Base-by-base conservation (phyloP, 2,888 invertebrate genomes). In the Eupithecia subfuscata region DNA sequence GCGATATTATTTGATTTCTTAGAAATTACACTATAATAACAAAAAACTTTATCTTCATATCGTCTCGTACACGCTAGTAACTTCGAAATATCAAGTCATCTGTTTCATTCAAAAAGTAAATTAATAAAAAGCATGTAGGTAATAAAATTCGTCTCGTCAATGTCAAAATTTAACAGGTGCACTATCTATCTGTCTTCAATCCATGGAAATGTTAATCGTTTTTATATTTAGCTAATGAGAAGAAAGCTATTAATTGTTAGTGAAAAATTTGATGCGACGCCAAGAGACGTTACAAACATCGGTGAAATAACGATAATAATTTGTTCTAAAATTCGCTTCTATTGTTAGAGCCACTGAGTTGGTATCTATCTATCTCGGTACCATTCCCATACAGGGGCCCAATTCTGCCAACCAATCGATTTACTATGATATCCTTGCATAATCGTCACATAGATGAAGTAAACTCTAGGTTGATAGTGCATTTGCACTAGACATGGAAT, bases 241-340 rank as follows among this genome's bases (percentile, higher is more conserved):
- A 74, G 70, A 67, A 75, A 70, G 34, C 75, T 45, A 77, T 79
- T 75, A 77, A 76, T 78, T 77, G 75, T 73, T 70, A 45, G 75
- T 78, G 65, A 77, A 78, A 81, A 79, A 73, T 71, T 83, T 83
- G 83, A 78, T 78, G 70, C 75, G 40, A 64, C 73, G 83, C 83
- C 83, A 83, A 82, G 73, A 77, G 72, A 72, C 75, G 76, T 80
- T 74, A 75, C 77, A 78, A 78, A 78, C 79, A 78, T 75, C 73
- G 77, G 65, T 52, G 75, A 75, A 75, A 78, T 75, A 73, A 81
- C 80, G 75, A 79, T 82, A 82, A 85, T 83, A 85, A 85, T 85
- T 82, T 82, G 81, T 81, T 81, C 78, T 77, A 79, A 78, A 80
- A 77, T 74, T 71, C 80, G 71, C 43, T 71, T 79, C 84, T 84